Evolutionary conservation across 2,888 invertebrate genomes (phyloP).

Genomic region (Saturnia pavonia): DNA sequence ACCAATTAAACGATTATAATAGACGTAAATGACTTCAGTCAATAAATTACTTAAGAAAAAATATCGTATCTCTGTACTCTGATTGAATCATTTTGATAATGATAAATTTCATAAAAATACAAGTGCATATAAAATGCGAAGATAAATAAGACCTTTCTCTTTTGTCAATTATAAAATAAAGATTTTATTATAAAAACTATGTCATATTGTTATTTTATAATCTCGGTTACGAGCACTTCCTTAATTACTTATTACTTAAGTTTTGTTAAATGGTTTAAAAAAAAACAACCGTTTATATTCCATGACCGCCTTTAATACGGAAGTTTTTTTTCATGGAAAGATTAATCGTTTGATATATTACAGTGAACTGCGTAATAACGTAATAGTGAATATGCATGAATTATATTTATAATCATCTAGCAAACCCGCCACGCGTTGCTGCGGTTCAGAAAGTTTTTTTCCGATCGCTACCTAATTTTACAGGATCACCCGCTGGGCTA

Average conservation of each 20-base stretch:
- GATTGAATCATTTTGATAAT: background rate
- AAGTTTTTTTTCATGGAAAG: background rate
- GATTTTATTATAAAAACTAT: background rate
- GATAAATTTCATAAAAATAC: background rate
- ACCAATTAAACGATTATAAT: background rate
- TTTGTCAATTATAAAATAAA: background rate
- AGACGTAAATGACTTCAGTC: background rate
- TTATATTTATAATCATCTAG: no score
- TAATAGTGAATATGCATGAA: background rate
- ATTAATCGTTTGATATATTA: background rate
- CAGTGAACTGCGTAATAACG: background rate
- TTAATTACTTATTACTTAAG: background rate
- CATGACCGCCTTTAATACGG: background rate
- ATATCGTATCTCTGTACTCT: background rate
- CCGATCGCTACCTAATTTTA: no score
- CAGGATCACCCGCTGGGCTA: no score
- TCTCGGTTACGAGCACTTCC: conserved; percentile 3
- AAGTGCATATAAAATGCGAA: background rate
- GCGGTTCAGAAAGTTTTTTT: no score
- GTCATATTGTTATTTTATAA: background rate
- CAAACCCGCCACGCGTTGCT: no score
- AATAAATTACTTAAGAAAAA: background rate
- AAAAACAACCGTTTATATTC: background rate
- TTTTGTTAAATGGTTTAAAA: background rate
- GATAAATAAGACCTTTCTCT: background rate